Conservation (phyloP, 2,888 invertebrate species). For the Adelphocoris suturalis region DNA sequence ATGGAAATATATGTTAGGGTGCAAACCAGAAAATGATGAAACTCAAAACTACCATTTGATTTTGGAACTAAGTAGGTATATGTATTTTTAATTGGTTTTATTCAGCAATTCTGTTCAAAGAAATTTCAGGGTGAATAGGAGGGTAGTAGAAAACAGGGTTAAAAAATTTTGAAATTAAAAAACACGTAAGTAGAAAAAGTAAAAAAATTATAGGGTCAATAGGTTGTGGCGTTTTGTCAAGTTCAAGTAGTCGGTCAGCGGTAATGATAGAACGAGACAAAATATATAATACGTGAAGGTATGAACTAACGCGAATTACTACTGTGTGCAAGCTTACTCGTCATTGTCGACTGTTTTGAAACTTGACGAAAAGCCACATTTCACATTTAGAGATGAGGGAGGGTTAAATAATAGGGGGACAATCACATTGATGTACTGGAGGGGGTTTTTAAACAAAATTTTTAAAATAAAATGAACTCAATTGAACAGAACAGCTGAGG, state of each 20-base stretch:
- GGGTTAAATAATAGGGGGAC: background rate
- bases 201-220: background rate
- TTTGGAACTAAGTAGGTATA: slow-evolving; percentile 29
- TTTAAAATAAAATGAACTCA: background rate
- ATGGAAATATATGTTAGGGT: slow-evolving; percentile 31
- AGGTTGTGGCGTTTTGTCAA: slow-evolving; percentile 35
- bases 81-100: slow-evolving; percentile 20
- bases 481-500: slow-evolving; percentile 70
- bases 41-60: slow-evolving; percentile 57
- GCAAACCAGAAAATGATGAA: slow-evolving; percentile 63
- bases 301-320: too few relatives aligned
- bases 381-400: background rate
- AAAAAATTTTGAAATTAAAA: slow-evolving; percentile 8
- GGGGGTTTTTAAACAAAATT: background rate
- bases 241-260: too few relatives aligned
- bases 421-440: slow-evolving; percentile 9
- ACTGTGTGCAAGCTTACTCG: too few relatives aligned
- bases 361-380: slow-evolving; percentile 34
- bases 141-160: background rate
- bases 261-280: too few relatives aligned
- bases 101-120: slow-evolving; percentile 69
- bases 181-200: background rate
- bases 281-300: too few relatives aligned
- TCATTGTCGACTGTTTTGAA: too few relatives aligned
- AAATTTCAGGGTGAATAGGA: slow-evolving; percentile 14